Evolutionary conservation across 2,888 invertebrate genomes (phyloP).

Genomic region (Chydorus sphaericus): DNA sequence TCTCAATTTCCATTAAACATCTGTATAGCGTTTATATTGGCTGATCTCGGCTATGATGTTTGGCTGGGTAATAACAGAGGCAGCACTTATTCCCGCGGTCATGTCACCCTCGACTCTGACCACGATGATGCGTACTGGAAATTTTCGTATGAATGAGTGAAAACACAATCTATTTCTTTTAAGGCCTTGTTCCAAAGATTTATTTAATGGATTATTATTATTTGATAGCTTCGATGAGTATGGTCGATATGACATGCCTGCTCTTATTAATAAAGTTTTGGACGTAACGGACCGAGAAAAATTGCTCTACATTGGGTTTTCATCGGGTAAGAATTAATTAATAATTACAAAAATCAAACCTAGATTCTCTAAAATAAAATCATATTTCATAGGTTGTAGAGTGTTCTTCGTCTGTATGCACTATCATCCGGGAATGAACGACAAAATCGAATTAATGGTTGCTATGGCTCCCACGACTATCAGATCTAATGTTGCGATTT

Average conservation of each 20-base stretch:
- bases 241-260: conserved; percentile 40
- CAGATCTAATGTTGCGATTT: too few species aligned
- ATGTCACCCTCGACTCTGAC: conserved; percentile 30
- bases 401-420: too few species aligned
- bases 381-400: too few species aligned
- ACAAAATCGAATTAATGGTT: too few species aligned
- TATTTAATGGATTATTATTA: background rate
- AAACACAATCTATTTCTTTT: too few species aligned
- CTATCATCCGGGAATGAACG: too few species aligned
- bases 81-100: conserved; percentile 45
- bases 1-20: too few species aligned
- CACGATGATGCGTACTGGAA: conserved; percentile 42
- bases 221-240: conserved; percentile 28
- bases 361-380: too few species aligned
- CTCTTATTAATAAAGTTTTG: conserved; percentile 37
- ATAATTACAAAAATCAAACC: conserved; percentile 24
- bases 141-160: conserved; percentile 36
- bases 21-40: conserved; percentile 40
- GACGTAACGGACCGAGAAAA: conserved; percentile 35
- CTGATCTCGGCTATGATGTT: conserved; percentile 55
- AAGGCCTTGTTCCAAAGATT: background rate
- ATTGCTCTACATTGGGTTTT: conserved; percentile 40
- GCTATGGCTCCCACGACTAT: too few species aligned
- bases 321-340: conserved; percentile 36
- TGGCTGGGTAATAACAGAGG: conserved; percentile 74